Conservation (phyloP, 2,888 invertebrate species). For the Orchesellides sinensis region DNA sequence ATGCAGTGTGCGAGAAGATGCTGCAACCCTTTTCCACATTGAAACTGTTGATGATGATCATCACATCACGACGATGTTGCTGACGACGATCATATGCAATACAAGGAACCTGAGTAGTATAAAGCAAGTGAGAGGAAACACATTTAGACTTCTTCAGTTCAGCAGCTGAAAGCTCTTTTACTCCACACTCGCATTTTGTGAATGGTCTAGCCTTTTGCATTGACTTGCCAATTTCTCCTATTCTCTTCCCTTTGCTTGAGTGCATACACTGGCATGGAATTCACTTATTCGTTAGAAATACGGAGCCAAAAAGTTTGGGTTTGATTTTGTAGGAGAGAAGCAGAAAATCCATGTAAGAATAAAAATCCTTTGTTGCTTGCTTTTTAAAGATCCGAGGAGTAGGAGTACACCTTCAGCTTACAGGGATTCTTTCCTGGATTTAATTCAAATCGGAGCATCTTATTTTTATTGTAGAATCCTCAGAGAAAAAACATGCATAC, state of each 20-base stretch:
- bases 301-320: not conserved
- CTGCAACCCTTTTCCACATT: constrained; percentile 5
- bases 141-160: not conserved
- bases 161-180: not conserved
- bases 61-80: not conserved
- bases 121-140: not conserved
- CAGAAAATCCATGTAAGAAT: not conserved
- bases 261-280: not conserved
- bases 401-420: not conserved
- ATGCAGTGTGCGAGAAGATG: constrained; percentile 34
- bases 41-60: not conserved
- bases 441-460: too few species aligned
- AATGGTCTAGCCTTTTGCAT: not conserved
- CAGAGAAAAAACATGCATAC: too few species aligned
- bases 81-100: not conserved
- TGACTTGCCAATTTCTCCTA: not conserved
- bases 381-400: not conserved
- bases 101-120: too few species aligned
- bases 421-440: too few species aligned
- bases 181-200: too few species aligned
- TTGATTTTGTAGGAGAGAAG: not conserved
- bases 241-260: not conserved
- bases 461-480: too few species aligned
- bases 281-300: not conserved
- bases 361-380: not conserved